These are phyloP conservation scores for Hylyphantes graminicola DNA, from an alignment of 1,140 invertebrate genomes.

Conservation along the genomic window DNA sequence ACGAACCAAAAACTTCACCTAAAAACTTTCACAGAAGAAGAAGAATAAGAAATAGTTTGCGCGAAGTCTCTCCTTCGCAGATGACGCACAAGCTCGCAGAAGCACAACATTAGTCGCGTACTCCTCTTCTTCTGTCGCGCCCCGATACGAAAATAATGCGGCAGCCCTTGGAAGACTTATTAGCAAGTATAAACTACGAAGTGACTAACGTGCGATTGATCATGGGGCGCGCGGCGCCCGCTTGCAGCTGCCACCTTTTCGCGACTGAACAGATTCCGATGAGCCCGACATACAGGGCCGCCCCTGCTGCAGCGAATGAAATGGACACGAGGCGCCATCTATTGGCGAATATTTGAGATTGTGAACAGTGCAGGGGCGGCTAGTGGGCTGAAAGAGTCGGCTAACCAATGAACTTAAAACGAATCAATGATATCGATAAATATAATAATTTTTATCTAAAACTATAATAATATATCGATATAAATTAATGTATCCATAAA, in stretches of 20 bases:
- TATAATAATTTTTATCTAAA: too few species aligned
- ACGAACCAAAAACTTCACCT: constrained; percentile 6
- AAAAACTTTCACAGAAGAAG: neutral
- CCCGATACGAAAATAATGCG: constrained; percentile 37
- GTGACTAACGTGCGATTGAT: constrained; percentile 35
- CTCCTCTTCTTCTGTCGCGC: neutral
- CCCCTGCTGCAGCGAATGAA: constrained; percentile 6
- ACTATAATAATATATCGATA: too few species aligned
- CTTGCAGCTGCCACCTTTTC: constrained; percentile 36
- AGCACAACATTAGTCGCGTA: constrained; percentile 8
- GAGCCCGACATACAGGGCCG: neutral
- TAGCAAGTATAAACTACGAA: constrained; percentile 45
- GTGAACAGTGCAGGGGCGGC: neutral
- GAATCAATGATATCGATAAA: too few species aligned
- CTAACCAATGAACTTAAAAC: too few species aligned
- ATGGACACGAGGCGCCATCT: constrained; percentile 10
- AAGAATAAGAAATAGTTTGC: too few species aligned
- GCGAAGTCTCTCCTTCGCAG: neutral
- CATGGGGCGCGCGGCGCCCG: constrained; percentile 21
- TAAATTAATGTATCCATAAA: too few species aligned
- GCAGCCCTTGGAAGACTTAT: constrained; percentile 30
- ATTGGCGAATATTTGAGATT: neutral
- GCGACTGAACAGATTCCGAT: constrained; percentile 30
- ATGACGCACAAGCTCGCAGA: constrained; percentile 32
- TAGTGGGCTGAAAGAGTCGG: too few species aligned